Base-by-base conservation (phyloP, 2,797 vertebrate species). In the Gadopsis marmoratus region DNA sequence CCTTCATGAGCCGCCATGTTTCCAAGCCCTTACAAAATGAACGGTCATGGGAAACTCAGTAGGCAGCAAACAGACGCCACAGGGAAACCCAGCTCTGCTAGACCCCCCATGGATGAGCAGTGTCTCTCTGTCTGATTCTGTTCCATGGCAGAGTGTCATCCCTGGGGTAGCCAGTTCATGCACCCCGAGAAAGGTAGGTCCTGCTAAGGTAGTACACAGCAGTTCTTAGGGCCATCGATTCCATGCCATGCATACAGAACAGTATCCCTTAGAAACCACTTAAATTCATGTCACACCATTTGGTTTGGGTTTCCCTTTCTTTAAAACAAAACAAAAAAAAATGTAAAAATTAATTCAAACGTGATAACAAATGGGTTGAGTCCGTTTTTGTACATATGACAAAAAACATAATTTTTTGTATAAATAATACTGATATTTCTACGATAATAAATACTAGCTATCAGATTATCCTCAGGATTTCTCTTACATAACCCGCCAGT, bases 41-140 rank as follows among this genome's bases (percentile, higher is more conserved):
- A 83, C 16, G 91, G 91, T 93, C 93, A 92, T 94, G 93, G 93
- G 93, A 94, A 94, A 92, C 91, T 72, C 92, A 79, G 91, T 90
- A 64, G 88, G 92, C 83, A 76, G 71, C 39, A 3, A 55, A 29
- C 47, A 39, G 35, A 29, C 89, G 86, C 92, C 41, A 58, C 86
- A 47, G 90, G 89, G 88, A 81, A n/a, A 85, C 88, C 67, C 85
- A 82, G 83, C 84, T 71, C 83, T 82, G 53, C 60, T 11, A 1
- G 87, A 88, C 88, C 91, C 92, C 92, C 91, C 85, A 73, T 45
- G 67, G 92, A 53, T 17, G 17, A 59, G 71, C 84, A 89, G 37
- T 92, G 90, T 92, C 77, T 84, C 80, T 86, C 80, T 92, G 92
- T 93, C 90, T 78, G 9, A 77, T 86, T 75, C 64, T 68, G 83